phyloP scores from a whole-genome alignment of 2,113 vertebrate genomes.

The Colaptes auratus region DNA sequence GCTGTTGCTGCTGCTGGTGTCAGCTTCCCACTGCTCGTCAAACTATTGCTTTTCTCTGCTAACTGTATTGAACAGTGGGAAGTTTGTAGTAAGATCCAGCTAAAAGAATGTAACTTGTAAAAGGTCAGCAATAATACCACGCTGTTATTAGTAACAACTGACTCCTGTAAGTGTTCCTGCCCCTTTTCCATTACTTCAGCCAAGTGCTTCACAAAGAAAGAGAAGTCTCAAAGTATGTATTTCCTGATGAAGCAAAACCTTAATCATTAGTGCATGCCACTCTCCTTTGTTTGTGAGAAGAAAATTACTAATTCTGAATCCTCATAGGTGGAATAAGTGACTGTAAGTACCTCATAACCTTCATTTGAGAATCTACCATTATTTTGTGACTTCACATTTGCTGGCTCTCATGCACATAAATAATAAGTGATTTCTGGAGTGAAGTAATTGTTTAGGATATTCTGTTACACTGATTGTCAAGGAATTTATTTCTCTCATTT shows the following conservation, averaged over 20 bases:
- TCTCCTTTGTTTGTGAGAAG: neutral
- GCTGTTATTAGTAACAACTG: neutral
- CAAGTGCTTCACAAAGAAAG: neutral
- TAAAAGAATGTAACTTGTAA: neutral
- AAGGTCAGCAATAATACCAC: neutral
- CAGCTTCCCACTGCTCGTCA: neutral
- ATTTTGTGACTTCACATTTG: neutral
- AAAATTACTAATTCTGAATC: neutral
- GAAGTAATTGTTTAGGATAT: neutral
- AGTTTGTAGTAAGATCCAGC: neutral
- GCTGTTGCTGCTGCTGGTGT: neutral
- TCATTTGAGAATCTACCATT: neutral
- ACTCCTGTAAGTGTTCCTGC: neutral
- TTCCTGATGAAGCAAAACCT: neutral
- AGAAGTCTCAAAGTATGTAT: neutral
- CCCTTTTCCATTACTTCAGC: neutral
- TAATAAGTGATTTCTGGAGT: neutral
- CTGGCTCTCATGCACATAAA: neutral
- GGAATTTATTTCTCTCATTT: neutral
- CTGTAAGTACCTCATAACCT: neutral
- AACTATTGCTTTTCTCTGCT: neutral
- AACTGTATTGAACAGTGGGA: neutral
- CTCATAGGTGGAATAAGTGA: neutral
- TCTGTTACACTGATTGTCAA: neutral
- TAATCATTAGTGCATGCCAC: neutral